Evolutionary conservation across 1,140 invertebrate genomes (phyloP).

Genomic region (Epicauta chinensis): DNA sequence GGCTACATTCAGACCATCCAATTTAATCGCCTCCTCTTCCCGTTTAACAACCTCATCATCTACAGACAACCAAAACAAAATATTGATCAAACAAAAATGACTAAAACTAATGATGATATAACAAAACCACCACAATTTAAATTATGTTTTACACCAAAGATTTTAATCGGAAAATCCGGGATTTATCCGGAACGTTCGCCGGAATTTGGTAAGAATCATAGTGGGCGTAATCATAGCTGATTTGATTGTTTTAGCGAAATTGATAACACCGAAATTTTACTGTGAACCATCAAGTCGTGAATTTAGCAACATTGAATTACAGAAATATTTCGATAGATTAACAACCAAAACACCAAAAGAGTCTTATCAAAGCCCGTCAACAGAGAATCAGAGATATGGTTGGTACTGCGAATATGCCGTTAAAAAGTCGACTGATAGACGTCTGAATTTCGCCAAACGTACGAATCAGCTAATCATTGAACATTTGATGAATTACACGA

Average conservation of each 20-base stretch:
- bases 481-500: slow-evolving; percentile 40
- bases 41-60: slow-evolving; percentile 74
- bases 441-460: slow-evolving; percentile 36
- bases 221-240: neutral
- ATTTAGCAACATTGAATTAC: slow-evolving; percentile 16
- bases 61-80: slow-evolving; percentile 35
- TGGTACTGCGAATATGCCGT: slow-evolving; percentile 38
- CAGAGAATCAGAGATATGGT: slow-evolving; percentile 45
- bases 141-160: slow-evolving; percentile 36
- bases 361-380: slow-evolving; percentile 30
- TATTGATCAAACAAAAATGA: slow-evolving; percentile 38
- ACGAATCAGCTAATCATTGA: slow-evolving; percentile 38
- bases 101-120: slow-evolving; percentile 9
- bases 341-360: slow-evolving; percentile 30
- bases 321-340: slow-evolving; percentile 29
- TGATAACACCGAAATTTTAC: slow-evolving; percentile 31
- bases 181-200: slow-evolving; percentile 35
- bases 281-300: slow-evolving; percentile 11
- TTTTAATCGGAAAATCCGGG: slow-evolving; percentile 36
- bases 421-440: slow-evolving; percentile 24
- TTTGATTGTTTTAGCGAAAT: slow-evolving; percentile 23
- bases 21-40: slow-evolving; percentile 94
- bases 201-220: slow-evolving; percentile 9
- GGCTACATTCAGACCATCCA: slow-evolving; percentile 92
- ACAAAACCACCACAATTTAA: slow-evolving; percentile 38